Conservation (phyloP, 1,140 invertebrate species). For the Conus ventricosus region DNA sequence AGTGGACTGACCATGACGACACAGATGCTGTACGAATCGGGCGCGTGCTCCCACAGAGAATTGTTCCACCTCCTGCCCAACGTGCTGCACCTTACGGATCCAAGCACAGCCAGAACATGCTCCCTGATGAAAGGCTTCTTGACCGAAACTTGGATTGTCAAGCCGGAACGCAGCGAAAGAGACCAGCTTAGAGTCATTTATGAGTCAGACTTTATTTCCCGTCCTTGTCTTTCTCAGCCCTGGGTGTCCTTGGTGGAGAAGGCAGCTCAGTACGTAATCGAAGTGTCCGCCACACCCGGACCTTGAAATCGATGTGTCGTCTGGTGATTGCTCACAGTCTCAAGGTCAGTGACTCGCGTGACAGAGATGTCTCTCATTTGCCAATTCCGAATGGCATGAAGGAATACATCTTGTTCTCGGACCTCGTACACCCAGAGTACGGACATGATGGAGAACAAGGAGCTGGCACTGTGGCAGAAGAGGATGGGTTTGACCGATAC, state of each 20-base stretch:
- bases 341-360: background rate
- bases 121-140: background rate
- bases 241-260: background rate
- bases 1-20: background rate
- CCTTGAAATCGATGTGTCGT: conserved; percentile 1
- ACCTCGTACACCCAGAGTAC: background rate
- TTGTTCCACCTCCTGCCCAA: background rate
- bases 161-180: background rate
- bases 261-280: background rate
- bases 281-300: background rate
- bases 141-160: background rate
- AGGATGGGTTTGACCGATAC: too few species aligned
- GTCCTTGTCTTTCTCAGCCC: too few species aligned
- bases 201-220: too few species aligned
- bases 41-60: background rate
- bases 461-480: background rate
- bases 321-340: background rate
- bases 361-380: background rate
- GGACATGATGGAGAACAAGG: background rate
- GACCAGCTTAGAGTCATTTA: background rate
- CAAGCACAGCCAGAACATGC: background rate
- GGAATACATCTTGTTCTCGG: background rate
- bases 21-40: background rate
- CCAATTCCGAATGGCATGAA: background rate
- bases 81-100: background rate